Base-by-base conservation (phyloP, 2,113 vertebrate species). In the Triplophysa siluroides region DNA sequence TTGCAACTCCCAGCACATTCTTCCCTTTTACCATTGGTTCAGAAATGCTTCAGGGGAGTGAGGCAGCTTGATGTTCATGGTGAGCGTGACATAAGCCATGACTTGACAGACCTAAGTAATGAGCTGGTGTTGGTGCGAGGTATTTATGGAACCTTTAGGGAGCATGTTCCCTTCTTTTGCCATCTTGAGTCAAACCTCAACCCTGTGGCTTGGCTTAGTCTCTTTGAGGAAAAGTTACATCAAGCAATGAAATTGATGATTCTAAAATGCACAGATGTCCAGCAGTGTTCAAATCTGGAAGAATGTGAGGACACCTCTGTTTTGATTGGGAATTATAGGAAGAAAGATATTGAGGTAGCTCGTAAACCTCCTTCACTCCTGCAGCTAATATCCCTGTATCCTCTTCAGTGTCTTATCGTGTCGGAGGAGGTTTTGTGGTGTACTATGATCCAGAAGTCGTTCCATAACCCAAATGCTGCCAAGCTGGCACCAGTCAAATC, bases 401-500 rank as follows among this genome's bases (percentile, higher is more conserved):
- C 94, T 0, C 90, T 93, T 74, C 95, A 97, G 78, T 96, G 94
- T 45, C 71, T 96, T 67, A 86, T 95, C 76, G 89, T 97, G 67
- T 90, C 89, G 9, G 94, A 96, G 79, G 93, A 95, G 58, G 86
- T 90, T 2, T 19, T 85, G 0, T 96, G 94, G 95, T 85, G 87
- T 45, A 81, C 61, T 0, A 78, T 85, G 5, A 54, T 94, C 64
- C 86, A 89, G 56, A 87, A 88, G 41, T 62, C 82, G 65, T 83
- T 93, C 16, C 78, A 85, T 9, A 62, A 87, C 12, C 54, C 74
- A 1, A 84, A 24, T 71, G 75, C 85, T 14, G 47, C 54, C 43
- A 83, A 77, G 24, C 78, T 85, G 56, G 87, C 82, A 0, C 61
- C 67, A 7, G 61, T 87, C 0, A 92, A 93, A 47, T 66, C 85